phyloP scores from a whole-genome alignment of 2,797 vertebrate genomes.

The Spinibarbus caldwelli region DNA sequence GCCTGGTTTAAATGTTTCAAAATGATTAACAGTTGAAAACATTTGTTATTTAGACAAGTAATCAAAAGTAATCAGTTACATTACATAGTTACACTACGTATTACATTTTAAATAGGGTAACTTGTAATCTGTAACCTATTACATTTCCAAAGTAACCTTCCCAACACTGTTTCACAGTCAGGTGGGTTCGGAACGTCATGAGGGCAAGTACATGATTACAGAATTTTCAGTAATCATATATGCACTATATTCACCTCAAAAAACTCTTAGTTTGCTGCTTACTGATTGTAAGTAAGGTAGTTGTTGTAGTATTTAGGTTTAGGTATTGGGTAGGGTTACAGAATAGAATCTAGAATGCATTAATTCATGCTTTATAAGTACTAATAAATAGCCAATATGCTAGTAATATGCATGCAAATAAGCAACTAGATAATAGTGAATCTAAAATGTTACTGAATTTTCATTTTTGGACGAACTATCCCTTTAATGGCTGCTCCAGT shows the following conservation, averaged over 20 bases:
- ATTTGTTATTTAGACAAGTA: no score
- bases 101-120: background rate
- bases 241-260: background rate
- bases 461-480: background rate
- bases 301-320: background rate
- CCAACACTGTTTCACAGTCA: background rate
- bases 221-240: background rate
- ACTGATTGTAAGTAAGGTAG: background rate
- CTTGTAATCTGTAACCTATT: no score
- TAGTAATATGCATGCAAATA: background rate
- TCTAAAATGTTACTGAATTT: background rate
- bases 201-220: background rate
- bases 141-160: background rate
- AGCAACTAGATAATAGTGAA: background rate
- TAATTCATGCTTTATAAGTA: background rate
- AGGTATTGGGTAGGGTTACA: background rate
- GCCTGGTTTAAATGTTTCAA: no score
- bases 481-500: slow-evolving; percentile 41
- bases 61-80: background rate
- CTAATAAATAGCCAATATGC: background rate
- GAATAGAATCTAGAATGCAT: background rate
- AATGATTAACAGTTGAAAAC: no score
- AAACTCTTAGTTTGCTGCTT: background rate
- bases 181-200: background rate
- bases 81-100: background rate